Percentiles rank a stretch among this genome's conserved stretches.
Evolutionary conservation across 2,797 vertebrate genomes (phyloP).

Genomic region (Diplodus sargus): DNA sequence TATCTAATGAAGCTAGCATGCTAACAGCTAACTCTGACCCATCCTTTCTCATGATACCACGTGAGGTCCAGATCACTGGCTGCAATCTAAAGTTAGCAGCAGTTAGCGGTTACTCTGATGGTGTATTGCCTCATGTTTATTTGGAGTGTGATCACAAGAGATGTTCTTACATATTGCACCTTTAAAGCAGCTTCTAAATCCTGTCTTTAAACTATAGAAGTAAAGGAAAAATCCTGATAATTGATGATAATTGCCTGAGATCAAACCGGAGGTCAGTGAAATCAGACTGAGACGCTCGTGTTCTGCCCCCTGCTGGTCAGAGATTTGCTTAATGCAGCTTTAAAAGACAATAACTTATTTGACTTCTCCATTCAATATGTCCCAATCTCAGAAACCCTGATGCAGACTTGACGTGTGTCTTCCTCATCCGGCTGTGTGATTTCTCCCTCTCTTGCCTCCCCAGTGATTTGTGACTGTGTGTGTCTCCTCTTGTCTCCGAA

Average conservation of each 20-base stretch:
- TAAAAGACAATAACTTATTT: constrained; percentile 21
- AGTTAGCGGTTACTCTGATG: too few relatives aligned
- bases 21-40: too few relatives aligned
- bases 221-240: neutral
- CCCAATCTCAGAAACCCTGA: constrained; percentile 10
- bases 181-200: too few relatives aligned
- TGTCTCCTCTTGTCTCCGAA: constrained; percentile 72
- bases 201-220: neutral
- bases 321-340: constrained; percentile 53
- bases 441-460: constrained; percentile 23
- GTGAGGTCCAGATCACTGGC: too few relatives aligned
- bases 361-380: constrained; percentile 14
- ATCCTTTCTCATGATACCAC: too few relatives aligned
- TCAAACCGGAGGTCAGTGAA: neutral
- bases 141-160: too few relatives aligned
- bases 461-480: constrained; percentile 59
- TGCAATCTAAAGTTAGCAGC: too few relatives aligned
- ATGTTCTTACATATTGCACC: too few relatives aligned
- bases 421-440: constrained; percentile 33
- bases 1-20: too few relatives aligned
- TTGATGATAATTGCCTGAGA: neutral
- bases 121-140: too few relatives aligned
- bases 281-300: too few relatives aligned
- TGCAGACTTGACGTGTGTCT: constrained; percentile 26
- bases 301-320: constrained; percentile 39